Evolutionary conservation across 2,888 invertebrate genomes (phyloP).

Genomic region (Caenorhabditis auriculariae): DNA sequence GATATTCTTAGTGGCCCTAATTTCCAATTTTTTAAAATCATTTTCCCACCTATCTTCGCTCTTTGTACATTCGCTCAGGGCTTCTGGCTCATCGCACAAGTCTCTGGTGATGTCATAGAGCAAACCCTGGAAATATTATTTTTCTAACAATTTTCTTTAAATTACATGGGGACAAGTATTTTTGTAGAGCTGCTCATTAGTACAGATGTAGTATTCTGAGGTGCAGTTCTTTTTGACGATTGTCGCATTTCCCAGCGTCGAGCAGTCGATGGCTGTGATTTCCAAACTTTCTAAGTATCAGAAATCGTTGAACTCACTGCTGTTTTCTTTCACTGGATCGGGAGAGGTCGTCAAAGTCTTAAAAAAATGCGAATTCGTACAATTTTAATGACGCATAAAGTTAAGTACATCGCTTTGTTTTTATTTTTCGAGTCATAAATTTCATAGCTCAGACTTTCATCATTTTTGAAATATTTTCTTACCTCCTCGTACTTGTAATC

Average conservation of each 20-base stretch:
- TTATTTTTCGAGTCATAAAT: too few species aligned
- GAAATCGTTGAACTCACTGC: too few species aligned
- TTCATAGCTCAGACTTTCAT: too few species aligned
- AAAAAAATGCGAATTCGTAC: too few species aligned
- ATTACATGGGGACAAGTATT: slow-evolving; percentile 26
- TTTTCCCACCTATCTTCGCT: slow-evolving; percentile 4
- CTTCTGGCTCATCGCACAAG: slow-evolving; percentile 29
- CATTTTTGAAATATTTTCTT: too few species aligned
- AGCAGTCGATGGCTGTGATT: slow-evolving; percentile 18
- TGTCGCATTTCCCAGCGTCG: slow-evolving; percentile 11
- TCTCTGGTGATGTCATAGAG: slow-evolving; percentile 25
- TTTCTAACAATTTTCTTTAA: not conserved
- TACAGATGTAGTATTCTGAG: slow-evolving; percentile 30
- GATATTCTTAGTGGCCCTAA: too few species aligned
- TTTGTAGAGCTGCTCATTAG: slow-evolving; percentile 27
- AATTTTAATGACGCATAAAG: too few species aligned
- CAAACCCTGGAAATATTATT: slow-evolving; percentile 10
- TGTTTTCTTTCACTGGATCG: too few species aligned
- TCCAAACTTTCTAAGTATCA: not conserved
- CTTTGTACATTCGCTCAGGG: slow-evolving; percentile 14
- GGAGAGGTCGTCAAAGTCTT: too few species aligned
- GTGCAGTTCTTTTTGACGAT: slow-evolving; percentile 14
- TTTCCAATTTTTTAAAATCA: too few species aligned
- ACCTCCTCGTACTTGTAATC: too few species aligned
- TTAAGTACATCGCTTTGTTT: too few species aligned